Base-by-base conservation (phyloP, 2,113 vertebrate genomes). In the Eulacestoma nigropectus region DNA sequence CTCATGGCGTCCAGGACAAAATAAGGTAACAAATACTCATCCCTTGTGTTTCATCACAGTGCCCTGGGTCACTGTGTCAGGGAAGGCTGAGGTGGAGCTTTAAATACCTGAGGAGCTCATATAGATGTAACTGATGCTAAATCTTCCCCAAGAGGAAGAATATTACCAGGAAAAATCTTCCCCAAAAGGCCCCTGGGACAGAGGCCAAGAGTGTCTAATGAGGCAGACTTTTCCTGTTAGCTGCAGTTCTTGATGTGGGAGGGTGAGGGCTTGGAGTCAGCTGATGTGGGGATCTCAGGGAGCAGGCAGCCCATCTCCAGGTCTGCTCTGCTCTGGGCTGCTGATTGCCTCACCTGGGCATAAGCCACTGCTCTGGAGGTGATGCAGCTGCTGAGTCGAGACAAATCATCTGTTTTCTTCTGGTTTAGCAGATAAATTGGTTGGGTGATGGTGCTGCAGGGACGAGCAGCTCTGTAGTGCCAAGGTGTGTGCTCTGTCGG, bases 171-270 rank as follows among this genome's bases (percentile, higher is more conserved):
- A 87, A 81, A 72, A 92, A 11, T 26, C 60, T 76, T 90, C 65
- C 94, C 82, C 75, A 57, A 65, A 88, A 70, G 63, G 92, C 90
- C 84, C 39, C 87, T 94, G 87, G 89, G 77, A 84, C 33, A 21
- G 56, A 75, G 49, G 84, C 91, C 93, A 96, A 56, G 49, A 91
- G 65, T 3, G 4, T 78, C 73, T 91, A 81, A 89, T 56, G 84
- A 96, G 74, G 81, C 78, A 68, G 86, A 75, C 81, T 89, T 85
- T 87, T 84, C 68, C 81, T 68, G 21, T 87, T 81, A 85, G 70
- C 75, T 89, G 78, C 62, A 53, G 74, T 33, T 39, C 56, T 67
- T 91, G 47, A 42, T 75, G 29, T 53, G 57, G 50, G 68, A 89
- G 50, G 14, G 13, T 42, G 57, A 72, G 60, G 33, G 84, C n/a